Evolutionary conservation across 2,797 vertebrate species (phyloP).

Genomic region (Sebastes kiyomatsui): DNA sequence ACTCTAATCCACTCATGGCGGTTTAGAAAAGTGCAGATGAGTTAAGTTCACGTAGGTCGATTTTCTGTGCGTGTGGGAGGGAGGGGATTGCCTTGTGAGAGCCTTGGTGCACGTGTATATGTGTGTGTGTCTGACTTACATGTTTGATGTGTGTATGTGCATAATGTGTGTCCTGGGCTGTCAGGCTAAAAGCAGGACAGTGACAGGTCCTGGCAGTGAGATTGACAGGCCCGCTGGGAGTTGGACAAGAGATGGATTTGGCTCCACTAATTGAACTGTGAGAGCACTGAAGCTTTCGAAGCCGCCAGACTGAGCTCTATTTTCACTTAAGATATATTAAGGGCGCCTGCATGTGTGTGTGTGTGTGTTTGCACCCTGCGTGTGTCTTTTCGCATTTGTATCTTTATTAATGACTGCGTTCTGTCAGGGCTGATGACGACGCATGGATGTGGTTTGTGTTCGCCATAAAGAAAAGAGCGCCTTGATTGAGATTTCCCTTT

Average conservation of each 20-base stretch:
- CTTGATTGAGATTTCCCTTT: constrained; percentile 66
- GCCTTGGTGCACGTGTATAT: neutral
- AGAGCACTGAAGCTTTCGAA: constrained; percentile 64
- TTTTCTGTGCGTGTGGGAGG: neutral
- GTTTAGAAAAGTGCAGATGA: constrained; percentile 1
- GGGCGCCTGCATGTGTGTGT: neutral
- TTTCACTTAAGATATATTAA: constrained; percentile 45
- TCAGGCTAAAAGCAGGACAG: constrained; percentile 67
- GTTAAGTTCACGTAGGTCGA: neutral
- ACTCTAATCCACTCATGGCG: neutral
- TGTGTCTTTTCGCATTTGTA: constrained; percentile 16
- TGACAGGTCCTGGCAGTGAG: constrained; percentile 70
- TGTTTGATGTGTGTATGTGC: constrained; percentile 9
- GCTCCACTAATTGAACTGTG: constrained; percentile 71
- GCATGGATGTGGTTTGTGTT: constrained; percentile 8
- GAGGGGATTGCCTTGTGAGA: neutral
- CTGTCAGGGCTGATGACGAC: constrained; percentile 41
- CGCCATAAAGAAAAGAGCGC: constrained; percentile 32
- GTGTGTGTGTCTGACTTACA: constrained; percentile 1
- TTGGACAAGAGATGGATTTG: constrained; percentile 64
- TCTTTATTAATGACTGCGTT: constrained; percentile 35
- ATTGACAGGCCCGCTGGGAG: constrained; percentile 74
- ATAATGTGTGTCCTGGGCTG: constrained; percentile 45
- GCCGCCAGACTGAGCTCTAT: constrained; percentile 25
- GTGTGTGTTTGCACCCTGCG: neutral